These are phyloP conservation scores for Hirudo medicinalis DNA, from an alignment of 1,140 invertebrate genomes.

Conservation along the genomic window DNA sequence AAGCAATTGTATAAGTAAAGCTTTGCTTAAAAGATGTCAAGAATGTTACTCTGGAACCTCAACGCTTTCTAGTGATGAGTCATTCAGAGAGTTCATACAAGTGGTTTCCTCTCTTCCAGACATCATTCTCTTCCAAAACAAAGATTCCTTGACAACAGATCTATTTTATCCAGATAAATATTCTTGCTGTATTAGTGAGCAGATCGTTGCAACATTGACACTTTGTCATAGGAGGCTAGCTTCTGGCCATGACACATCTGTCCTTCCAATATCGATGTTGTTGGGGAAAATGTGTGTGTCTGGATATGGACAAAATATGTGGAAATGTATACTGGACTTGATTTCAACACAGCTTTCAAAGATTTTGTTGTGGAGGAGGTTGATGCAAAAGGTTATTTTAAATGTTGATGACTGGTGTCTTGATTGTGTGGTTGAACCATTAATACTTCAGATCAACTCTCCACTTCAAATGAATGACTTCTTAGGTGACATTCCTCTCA, in stretches of 20 bases:
- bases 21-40: too few relatives aligned
- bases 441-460: background rate
- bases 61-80: too few relatives aligned
- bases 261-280: background rate
- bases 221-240: background rate
- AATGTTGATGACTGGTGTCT: slow-evolving; percentile 7
- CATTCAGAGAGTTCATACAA: background rate
- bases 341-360: background rate
- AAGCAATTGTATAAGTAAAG: too few relatives aligned
- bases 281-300: background rate
- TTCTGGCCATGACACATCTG: background rate
- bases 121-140: background rate
- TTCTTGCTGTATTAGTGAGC: background rate
- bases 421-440: background rate
- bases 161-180: slow-evolving; percentile 14
- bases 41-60: too few relatives aligned
- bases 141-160: background rate
- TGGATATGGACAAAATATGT: slow-evolving; percentile 3
- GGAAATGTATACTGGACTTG: background rate
- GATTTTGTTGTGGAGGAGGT: background rate
- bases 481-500: background rate
- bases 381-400: slow-evolving; percentile 2
- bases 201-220: background rate
- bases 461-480: background rate
- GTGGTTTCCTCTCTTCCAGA: background rate